phyloP scores from a whole-genome alignment of 2,888 invertebrate genomes.

The Idaea aversata region DNA sequence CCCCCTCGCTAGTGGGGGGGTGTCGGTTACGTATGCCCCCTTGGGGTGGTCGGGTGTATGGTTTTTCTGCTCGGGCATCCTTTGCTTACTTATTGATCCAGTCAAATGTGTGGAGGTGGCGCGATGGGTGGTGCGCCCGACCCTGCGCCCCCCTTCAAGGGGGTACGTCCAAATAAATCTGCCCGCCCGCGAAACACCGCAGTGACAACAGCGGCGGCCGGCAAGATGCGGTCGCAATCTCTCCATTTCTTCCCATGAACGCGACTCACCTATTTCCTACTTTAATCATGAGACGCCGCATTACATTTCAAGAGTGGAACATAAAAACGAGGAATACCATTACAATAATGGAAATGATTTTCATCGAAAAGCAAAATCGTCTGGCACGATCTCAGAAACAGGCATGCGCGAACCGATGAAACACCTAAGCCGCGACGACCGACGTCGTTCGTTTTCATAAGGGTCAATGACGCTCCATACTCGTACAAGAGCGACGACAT shows the following conservation, averaged over 20 bases:
- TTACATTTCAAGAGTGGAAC: neutral
- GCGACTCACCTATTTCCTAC: constrained; percentile 24
- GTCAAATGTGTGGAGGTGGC: constrained; percentile 81
- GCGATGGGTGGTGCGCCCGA: constrained; percentile 73
- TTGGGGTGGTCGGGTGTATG: constrained; percentile 80
- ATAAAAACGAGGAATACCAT: constrained; percentile 37
- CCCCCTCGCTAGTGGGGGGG: constrained; percentile 79
- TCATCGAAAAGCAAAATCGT: constrained; percentile 57
- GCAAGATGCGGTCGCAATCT: constrained; percentile 78
- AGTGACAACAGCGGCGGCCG: constrained; percentile 77
- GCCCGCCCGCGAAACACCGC: constrained; percentile 81
- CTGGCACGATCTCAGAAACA: constrained; percentile 69
- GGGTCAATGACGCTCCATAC: constrained; percentile 63
- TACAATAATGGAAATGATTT: constrained; percentile 67
- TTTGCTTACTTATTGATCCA: constrained; percentile 82
- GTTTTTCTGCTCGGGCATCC: constrained; percentile 82
- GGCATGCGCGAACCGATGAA: constrained; percentile 71
- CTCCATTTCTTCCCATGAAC: constrained; percentile 44
- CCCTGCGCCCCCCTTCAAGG: constrained; percentile 66
- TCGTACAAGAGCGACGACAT: constrained; percentile 51
- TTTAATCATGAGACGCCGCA: constrained; percentile 11
- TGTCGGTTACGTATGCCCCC: constrained; percentile 81
- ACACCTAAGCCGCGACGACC: constrained; percentile 66
- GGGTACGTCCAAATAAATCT: constrained; percentile 82
- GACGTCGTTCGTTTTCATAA: constrained; percentile 61